A percentile compares a stretch with the other conserved stretches of the same genome.
These are phyloP conservation scores for Argya squamiceps DNA, from an alignment of 2,797 vertebrate species.

Conservation along the genomic window DNA sequence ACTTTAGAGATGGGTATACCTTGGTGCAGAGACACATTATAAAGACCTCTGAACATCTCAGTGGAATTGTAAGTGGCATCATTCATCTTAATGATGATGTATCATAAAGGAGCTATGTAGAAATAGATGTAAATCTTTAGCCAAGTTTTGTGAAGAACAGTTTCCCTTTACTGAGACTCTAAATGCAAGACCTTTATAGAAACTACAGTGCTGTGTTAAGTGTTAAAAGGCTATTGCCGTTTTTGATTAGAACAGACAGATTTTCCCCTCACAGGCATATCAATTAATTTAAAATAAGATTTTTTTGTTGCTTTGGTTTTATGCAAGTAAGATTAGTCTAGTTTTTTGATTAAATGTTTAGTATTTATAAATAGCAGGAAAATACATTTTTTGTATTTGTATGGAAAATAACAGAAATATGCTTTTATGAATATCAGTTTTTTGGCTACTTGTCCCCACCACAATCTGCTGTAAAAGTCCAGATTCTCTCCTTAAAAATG, in stretches of 20 bases:
- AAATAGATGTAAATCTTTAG: background rate
- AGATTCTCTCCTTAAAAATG: background rate
- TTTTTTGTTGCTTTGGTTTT: background rate
- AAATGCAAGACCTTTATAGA: background rate
- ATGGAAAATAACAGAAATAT: background rate
- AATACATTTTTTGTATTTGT: background rate
- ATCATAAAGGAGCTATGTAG: background rate
- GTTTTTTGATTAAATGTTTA: background rate
- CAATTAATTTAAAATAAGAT: background rate
- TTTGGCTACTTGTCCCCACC: background rate
- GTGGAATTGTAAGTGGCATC: background rate
- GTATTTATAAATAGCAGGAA: background rate
- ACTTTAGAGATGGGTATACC: background rate
- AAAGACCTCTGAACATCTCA: background rate
- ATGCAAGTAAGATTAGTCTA: background rate
- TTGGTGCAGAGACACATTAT: background rate
- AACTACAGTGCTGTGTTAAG: background rate
- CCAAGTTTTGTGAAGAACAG: background rate
- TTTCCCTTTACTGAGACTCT: background rate
- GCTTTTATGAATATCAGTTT: fast-evolving
- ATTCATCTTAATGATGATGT: background rate
- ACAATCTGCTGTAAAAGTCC: background rate
- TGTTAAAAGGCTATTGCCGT: background rate
- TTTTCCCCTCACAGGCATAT: background rate
- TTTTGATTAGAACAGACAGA: background rate